Evolutionary conservation across 64 coral and sea anemone genomes (phyloP).

Genomic region (Pocillopora damicornis): DNA sequence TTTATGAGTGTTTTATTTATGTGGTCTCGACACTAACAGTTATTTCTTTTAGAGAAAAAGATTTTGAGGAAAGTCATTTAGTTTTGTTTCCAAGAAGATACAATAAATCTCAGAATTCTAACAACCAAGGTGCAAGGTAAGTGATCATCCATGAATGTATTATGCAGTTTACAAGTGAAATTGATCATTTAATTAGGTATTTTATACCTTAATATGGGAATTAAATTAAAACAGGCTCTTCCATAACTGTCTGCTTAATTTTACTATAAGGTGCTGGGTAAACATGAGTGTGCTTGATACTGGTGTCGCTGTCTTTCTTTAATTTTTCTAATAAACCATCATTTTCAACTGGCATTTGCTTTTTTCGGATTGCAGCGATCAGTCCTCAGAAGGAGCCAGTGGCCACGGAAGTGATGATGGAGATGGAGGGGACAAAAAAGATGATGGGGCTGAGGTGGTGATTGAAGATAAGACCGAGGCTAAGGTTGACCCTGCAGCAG

Average conservation of each 20-base stretch:
- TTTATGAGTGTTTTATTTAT: too few species aligned
- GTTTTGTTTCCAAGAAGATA: slow-evolving; percentile 71
- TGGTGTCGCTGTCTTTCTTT: too few species aligned
- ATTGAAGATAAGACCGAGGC: slow-evolving; percentile 87
- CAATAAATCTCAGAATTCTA: slow-evolving; percentile 49
- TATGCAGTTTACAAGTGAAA: neutral
- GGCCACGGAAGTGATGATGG: slow-evolving; percentile 57
- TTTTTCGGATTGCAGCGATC: slow-evolving; percentile 11
- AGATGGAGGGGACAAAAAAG: slow-evolving; percentile 60
- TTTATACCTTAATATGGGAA: too few species aligned
- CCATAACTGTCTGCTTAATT: too few species aligned
- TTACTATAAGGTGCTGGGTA: too few species aligned
- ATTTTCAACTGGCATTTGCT: neutral
- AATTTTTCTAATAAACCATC: too few species aligned
- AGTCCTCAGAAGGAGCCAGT: slow-evolving; percentile 55
- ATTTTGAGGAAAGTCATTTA: slow-evolving; percentile 12
- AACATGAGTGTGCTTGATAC: too few species aligned
- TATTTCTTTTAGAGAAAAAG: neutral
- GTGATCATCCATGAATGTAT: neutral
- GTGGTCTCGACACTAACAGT: too few species aligned
- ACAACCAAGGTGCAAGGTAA: slow-evolving; percentile 50
- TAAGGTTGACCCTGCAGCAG: slow-evolving; percentile 48
- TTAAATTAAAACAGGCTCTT: too few species aligned
- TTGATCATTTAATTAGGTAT: too few species aligned
- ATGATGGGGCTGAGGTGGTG: slow-evolving; percentile 63